Evolutionary conservation across 2,113 vertebrate genomes (phyloP).

Genomic region (Ptilonorhynchus violaceus): DNA sequence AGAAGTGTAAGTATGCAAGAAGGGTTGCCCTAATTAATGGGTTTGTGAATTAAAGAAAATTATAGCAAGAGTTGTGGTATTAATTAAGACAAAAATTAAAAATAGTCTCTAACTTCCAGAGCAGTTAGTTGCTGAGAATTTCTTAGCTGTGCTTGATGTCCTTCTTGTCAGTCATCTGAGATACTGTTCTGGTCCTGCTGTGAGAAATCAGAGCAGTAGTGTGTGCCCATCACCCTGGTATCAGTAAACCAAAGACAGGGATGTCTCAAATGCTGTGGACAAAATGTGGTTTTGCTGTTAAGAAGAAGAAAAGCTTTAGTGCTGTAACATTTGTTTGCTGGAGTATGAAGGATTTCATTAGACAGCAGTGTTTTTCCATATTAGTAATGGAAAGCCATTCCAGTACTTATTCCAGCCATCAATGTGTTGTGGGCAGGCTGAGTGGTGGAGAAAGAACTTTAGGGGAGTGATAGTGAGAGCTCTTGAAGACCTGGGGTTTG

Average conservation of each 20-base stretch:
- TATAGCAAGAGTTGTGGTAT: neutral
- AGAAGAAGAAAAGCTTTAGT: neutral
- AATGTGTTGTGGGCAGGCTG: neutral
- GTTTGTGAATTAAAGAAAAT: neutral
- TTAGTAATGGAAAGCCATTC: neutral
- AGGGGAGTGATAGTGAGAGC: neutral
- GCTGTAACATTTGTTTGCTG: neutral
- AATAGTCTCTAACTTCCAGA: neutral
- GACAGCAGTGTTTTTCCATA: neutral
- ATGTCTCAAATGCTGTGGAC: neutral
- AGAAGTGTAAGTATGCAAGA: neutral
- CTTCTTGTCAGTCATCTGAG: neutral
- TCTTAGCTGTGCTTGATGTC: neutral
- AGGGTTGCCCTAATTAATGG: neutral
- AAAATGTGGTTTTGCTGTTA: neutral
- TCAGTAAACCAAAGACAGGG: neutral
- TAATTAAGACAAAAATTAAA: neutral
- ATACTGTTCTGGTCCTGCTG: neutral
- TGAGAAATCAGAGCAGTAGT: accelerated
- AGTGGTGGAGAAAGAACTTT: neutral
- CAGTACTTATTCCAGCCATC: neutral
- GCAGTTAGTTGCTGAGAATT: neutral
- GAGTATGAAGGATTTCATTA: neutral
- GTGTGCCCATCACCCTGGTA: neutral
- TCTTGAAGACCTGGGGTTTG: neutral